Evolutionary conservation across 2,113 vertebrate species (phyloP), one percentile per base, ranked within the genome.

Genomic region (Semnornis frantzii): DNA sequence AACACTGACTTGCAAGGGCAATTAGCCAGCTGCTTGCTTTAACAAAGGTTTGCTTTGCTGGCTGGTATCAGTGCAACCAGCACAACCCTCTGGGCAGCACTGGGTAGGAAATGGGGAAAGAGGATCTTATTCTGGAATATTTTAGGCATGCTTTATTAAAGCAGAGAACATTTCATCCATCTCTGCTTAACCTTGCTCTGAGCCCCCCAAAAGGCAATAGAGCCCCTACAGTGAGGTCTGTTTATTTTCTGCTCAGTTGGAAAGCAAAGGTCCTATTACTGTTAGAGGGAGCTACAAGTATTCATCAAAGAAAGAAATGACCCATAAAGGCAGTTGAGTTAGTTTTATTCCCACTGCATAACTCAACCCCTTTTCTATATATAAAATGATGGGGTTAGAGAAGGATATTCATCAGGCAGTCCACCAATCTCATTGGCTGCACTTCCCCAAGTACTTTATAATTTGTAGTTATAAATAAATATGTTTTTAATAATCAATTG

Each of bases 241-340:
- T 95, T 96, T 96, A 94, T 91, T 90, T 94, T 94, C 82, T 96
- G 92, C 92, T 93, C 92, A 78, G 87, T 66, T 96, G 89, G 90
- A 95, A 95, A 83, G 93, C 69, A 95, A 92, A 92, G 94, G 95
- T 93, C 91, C 82, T 79, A 91, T 96, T 96, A 94, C 93, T 0
- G 1, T 84, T 96, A 85, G 85, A 81, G 93, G 91, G 91, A 96
- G 85, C 76, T 91, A 90, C 87, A 96, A 94, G 85, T 93, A 95
- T 94, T 95, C 95, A 97, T 97, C 95, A 95, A 97, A 97, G 92
- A 94, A 95, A 95, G 95, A 96, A 96, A 96, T 95, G 94, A 96
- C 90, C 96, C 94, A 96, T 95, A 95, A 92, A 96, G 84, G 82
- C 92, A 95, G 79, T 94, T 94, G 78, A 95, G 93, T 95, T 96